Evolutionary conservation across 2,888 invertebrate genomes (phyloP), one percentile per base, ranked within the genome.

Genomic region (Anthophora plumipes): DNA sequence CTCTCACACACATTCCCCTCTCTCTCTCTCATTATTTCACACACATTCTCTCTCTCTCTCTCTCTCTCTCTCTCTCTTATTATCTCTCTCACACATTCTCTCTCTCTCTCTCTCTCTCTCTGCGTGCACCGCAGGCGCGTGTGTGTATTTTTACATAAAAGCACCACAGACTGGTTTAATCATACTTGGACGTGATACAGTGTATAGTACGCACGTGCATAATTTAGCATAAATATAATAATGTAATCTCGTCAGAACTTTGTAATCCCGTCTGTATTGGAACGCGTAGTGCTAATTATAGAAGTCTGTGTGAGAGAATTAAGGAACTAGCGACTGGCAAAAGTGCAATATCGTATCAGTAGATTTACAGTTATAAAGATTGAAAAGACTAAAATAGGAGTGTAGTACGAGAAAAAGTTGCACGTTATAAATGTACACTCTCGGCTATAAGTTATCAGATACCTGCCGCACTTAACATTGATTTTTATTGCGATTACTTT

Each of bases 261-360:
- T 69, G 25, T 60, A 60, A 46, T 39, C 25, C 60, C 25, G 25
- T 41, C 25, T 31, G 11, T 20, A 12, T 46, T 43, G 14, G 22
- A 69, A 60, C 48, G 8, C 22, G 14, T 39, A 50, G 12, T 41
- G 48, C n/a, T 68, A 46, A 55, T 68, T 68, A 46, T 68, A 68
- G 43, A 46, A 57, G 8, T 7, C 68, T 20, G 41, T 31, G 20
- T 9, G 39, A 57, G 31, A 55, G 20, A 55, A 68, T 68, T 46
- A 57, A 57, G 20, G 43, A 57, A 57, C 31, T 55, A 1, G 43
- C 5, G 14, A 20, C n/a, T 68, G 43, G 12, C 20, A 46, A 55
- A 68, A 68, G 20, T 20, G 43, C 25, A 31, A 57, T 1, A 41
- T 41, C 41, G 17, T 8, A 43, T 39, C 22, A 20, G 8, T 9